Conservation (phyloP, 1,140 invertebrate species). For the Meloidogyne chitwoodi region DNA sequence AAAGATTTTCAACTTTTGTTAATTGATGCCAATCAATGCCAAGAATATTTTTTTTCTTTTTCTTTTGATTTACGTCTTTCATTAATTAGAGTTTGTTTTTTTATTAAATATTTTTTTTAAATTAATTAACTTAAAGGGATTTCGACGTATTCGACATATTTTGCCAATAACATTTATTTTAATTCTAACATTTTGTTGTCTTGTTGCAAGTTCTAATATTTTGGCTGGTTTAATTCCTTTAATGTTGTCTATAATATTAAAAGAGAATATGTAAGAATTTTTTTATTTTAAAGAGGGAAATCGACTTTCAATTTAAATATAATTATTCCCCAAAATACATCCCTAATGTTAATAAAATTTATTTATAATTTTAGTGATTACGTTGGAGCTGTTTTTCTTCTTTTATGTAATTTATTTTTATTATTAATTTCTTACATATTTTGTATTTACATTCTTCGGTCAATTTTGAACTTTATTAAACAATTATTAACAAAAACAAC, state of each 20-base stretch:
- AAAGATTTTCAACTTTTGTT: background rate
- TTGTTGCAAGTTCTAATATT: background rate
- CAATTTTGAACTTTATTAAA: background rate
- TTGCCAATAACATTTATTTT: background rate
- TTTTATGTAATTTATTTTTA: background rate
- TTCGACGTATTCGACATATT: conserved; percentile 3
- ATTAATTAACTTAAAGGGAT: background rate
- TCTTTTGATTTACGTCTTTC: background rate
- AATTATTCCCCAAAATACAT: too few relatives aligned
- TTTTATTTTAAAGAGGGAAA: background rate
- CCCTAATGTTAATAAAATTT: too few relatives aligned
- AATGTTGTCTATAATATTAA: background rate
- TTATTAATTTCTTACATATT: background rate
- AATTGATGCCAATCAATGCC: conserved; percentile 1
- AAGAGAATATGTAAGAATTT: background rate
- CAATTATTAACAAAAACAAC: background rate
- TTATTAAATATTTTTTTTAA: background rate
- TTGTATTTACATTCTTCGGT: background rate
- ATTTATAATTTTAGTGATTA: background rate
- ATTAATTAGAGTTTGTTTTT: background rate
- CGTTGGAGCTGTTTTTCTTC: background rate
- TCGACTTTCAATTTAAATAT: too few relatives aligned
- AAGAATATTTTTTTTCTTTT: background rate
- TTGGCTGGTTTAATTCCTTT: background rate
- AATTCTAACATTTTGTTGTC: background rate